Base-by-base conservation (phyloP, 1,140 invertebrate species). In the Melanaphis sacchari region DNA sequence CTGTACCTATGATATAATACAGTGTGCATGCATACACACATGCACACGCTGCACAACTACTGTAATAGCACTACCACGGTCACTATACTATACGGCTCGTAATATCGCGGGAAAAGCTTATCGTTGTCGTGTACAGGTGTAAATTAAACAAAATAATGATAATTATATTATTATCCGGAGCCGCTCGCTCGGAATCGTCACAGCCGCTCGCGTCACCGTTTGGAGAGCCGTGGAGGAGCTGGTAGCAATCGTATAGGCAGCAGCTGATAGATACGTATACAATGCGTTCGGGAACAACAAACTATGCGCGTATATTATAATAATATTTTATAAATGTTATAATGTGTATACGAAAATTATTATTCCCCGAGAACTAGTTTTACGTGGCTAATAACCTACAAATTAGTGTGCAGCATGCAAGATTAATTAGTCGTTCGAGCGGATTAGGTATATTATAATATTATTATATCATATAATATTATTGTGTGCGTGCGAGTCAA, bases 131-230 rank as follows among this genome's bases (percentile, higher is more conserved):
- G 81, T 54, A 93, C 91, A 93, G 91, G 91, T 93, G 91, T 93
- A 93, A 93, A 93, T 85, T 85, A 66, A 93, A 89, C 85, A 89
- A 90, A 88, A 87, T 49, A 85, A 93, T 82, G 31, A 82, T 91
- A n/a, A 85, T 93, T 43, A 52, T 40, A 91, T 59, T 76, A 91
- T 76, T n/a, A 22, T 26, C n/a, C 90, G 38, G n/a, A 8, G 59
- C 26, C 59, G 90, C n/a, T n/a, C 18, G n/a, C 36, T 21, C 43
- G 85, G 8, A n/a, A 26, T 41, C 52, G 90, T 91, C 54, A 91
- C 59, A 31, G 40, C 26, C 90, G 90, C 40, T 49, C 46, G 40
- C 40, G 24, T 26, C 40, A 15, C 38, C 26, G 24, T 43, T 43
- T 1, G 40, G 18, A 43, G 26, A 40, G 21, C 2, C 41, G 84